Percentiles rank a stretch among this genome's conserved stretches.
Evolutionary conservation across 2,797 vertebrate species (phyloP).

Genomic region (Galagoides demidoff): DNA sequence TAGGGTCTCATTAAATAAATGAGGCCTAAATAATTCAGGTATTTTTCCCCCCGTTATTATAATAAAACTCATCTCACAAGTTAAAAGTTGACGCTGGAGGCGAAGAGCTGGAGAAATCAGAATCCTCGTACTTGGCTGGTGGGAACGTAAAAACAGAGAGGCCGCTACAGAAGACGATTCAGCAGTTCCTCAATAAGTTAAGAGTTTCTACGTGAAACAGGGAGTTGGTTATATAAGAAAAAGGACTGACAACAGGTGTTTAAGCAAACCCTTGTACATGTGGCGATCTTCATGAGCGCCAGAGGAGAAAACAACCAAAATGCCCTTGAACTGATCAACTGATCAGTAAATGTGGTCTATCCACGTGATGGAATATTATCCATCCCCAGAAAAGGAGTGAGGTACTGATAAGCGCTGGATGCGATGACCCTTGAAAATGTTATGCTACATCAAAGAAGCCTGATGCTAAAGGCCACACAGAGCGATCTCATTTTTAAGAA

Average conservation of each 20-base stretch:
- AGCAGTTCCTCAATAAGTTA: neutral
- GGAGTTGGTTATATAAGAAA: neutral
- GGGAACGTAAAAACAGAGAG: neutral
- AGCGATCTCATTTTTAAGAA: neutral
- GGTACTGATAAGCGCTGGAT: rapidly evolving
- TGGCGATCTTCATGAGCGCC: neutral
- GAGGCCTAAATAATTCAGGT: conserved; percentile 78
- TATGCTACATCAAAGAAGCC: neutral
- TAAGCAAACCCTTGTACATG: neutral
- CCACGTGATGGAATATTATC: neutral
- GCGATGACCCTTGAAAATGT: neutral
- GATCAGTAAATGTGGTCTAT: neutral
- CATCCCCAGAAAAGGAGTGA: neutral
- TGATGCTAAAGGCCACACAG: neutral
- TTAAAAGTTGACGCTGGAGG: conserved; percentile 23
- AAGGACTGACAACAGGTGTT: neutral
- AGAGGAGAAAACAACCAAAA: neutral
- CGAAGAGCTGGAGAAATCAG: neutral
- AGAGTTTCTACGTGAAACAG: neutral
- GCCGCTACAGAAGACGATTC: neutral
- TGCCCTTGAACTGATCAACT: rapidly evolving
- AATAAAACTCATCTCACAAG: conserved; percentile 61
- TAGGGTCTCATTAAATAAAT: conserved; percentile 79
- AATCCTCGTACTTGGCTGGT: neutral
- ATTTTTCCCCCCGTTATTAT: neutral